phyloP scores from a whole-genome alignment of 2,113 vertebrate genomes.

The Leuciscus idus region DNA sequence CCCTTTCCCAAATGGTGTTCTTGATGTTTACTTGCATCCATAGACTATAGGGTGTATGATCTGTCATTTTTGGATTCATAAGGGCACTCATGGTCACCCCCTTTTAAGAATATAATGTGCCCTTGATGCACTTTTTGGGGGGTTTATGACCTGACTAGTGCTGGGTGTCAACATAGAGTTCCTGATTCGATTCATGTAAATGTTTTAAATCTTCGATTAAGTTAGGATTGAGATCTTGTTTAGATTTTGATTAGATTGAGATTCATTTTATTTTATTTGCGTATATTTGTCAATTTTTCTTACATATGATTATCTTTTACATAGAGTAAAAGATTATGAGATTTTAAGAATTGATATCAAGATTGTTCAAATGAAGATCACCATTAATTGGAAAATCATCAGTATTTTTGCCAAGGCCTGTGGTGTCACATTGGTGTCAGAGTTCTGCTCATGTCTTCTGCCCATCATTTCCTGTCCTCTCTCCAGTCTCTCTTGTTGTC shows the following conservation, averaged over 20 bases:
- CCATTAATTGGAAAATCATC: no score
- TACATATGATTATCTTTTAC: no score
- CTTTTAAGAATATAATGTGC: background rate
- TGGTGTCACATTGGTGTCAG: background rate
- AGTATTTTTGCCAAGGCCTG: background rate
- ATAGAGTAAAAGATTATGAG: no score
- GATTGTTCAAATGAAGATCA: background rate
- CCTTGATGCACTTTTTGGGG: background rate
- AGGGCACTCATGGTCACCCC: background rate
- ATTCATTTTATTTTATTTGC: background rate
- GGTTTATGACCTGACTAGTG: background rate
- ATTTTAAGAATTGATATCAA: background rate
- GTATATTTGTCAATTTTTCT: no score
- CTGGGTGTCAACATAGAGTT: no score
- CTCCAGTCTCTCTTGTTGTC: background rate
- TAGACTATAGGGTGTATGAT: background rate
- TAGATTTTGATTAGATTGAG: background rate
- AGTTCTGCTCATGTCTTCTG: background rate
- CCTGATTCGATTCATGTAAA: background rate
- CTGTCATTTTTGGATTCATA: background rate
- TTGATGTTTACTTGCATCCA: background rate
- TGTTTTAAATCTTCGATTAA: background rate
- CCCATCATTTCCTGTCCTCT: conserved; percentile 14
- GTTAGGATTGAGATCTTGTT: background rate
- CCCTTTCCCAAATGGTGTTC: background rate